A percentile compares a stretch with the other conserved stretches of the same genome.
phyloP scores from a whole-genome alignment of 2,888 invertebrate genomes.

The Diabrotica balteata region DNA sequence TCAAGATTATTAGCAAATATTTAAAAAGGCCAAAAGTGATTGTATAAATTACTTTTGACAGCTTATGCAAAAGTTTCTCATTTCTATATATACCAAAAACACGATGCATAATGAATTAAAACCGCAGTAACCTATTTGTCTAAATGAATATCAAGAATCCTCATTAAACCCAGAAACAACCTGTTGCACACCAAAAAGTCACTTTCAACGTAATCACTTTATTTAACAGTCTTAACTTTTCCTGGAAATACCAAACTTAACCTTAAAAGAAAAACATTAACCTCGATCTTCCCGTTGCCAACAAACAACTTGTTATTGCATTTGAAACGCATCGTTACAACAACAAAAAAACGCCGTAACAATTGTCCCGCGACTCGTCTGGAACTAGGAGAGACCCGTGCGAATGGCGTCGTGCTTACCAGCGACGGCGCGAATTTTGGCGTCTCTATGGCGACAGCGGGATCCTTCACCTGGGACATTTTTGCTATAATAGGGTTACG shows the following conservation, averaged over 20 bases:
- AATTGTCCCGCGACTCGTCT: conserved; percentile 28
- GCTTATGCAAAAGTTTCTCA: too few relatives aligned
- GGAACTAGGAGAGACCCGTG: conserved; percentile 31
- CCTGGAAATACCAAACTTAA: not conserved
- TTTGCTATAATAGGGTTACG: conserved; percentile 1
- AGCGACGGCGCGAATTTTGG: conserved; percentile 28
- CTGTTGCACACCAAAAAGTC: conserved; percentile 16
- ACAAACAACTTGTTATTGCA: not conserved
- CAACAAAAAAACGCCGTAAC: conserved; percentile 20
- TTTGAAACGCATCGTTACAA: not conserved
- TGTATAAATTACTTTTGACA: too few relatives aligned
- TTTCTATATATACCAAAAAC: too few relatives aligned
- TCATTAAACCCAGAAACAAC: conserved; percentile 7
- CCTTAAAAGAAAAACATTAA: not conserved
- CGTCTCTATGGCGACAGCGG: conserved; percentile 29
- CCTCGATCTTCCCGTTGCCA: too few relatives aligned
- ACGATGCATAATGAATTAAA: too few relatives aligned
- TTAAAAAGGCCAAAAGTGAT: too few relatives aligned
- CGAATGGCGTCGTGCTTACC: conserved; percentile 23
- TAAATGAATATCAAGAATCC: not conserved
- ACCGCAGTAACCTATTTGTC: too few relatives aligned
- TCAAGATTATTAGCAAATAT: too few relatives aligned
- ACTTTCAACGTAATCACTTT: not conserved
- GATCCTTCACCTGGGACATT: not conserved
- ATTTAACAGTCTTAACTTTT: too few relatives aligned